Evolutionary conservation across 23 tunicate species (phyloP).

Genomic region (Trididemnum miniatum): DNA sequence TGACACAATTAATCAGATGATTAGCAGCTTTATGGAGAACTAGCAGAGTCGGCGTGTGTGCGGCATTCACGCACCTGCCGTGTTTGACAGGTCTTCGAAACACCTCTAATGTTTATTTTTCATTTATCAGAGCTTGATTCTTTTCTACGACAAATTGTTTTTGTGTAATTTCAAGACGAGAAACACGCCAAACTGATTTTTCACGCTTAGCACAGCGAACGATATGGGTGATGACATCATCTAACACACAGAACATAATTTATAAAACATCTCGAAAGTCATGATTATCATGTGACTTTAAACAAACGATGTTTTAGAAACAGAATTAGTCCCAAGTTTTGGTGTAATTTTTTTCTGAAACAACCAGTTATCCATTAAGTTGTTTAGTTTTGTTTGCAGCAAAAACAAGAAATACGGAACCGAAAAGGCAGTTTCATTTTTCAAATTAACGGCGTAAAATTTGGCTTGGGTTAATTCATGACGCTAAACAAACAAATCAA

Average conservation of each 20-base stretch:
- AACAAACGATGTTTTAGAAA: neutral
- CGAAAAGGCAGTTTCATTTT: no score
- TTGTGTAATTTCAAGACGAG: neutral
- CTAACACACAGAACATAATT: neutral
- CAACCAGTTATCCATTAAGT: neutral
- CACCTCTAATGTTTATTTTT: neutral
- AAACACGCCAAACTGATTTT: conserved; percentile 18
- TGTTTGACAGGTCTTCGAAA: neutral
- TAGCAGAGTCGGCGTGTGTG: no score
- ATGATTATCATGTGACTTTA: neutral
- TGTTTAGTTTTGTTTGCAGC: neutral
- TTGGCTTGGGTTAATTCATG: no score
- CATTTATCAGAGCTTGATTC: neutral
- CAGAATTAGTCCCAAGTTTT: neutral
- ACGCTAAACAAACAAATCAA: no score
- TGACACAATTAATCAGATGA: no score
- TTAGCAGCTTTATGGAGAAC: no score
- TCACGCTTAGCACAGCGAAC: neutral
- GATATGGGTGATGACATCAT: neutral
- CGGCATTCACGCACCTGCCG: neutral
- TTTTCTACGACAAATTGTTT: neutral
- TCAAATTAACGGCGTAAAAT: no score
- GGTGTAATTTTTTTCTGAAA: neutral
- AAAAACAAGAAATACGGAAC: neutral
- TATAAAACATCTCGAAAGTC: no score